These are phyloP conservation scores for Pogoniulus pusillus DNA, from an alignment of 2,797 vertebrate species.

Conservation along the genomic window DNA sequence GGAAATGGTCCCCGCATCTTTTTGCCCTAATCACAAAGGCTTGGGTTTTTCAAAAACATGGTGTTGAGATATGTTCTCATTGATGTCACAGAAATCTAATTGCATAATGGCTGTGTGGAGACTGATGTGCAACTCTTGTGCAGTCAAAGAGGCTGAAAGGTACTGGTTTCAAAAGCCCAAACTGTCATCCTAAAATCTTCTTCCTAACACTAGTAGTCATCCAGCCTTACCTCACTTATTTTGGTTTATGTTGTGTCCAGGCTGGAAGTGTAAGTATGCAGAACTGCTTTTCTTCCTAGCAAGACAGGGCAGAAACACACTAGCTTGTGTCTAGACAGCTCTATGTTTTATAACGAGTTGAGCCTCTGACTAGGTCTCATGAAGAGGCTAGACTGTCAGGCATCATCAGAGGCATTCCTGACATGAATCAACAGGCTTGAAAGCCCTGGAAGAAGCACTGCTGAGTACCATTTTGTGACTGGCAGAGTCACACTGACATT, in stretches of 20 bases:
- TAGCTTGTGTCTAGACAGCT: constrained; percentile 5
- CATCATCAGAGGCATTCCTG: constrained; percentile 13
- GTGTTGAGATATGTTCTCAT: not conserved
- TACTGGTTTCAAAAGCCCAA: not conserved
- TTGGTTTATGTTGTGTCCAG: not conserved
- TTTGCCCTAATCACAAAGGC: not conserved
- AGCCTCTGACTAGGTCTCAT: not conserved
- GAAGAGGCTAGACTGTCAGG: not conserved
- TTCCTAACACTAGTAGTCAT: not conserved
- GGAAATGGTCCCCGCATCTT: rapidly evolving
- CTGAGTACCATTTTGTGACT: constrained; percentile 16
- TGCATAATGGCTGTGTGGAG: rapidly evolving
- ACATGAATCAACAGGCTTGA: constrained; percentile 23
- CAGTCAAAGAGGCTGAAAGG: not conserved
- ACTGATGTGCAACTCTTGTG: not conserved
- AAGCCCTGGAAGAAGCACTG: not conserved
- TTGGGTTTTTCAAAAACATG: not conserved
- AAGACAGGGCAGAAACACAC: not conserved
- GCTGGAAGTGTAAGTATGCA: too few species aligned
- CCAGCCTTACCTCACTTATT: not conserved
- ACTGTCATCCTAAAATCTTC: not conserved
- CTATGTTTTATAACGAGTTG: not conserved
- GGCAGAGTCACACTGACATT: not conserved
- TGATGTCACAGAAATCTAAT: not conserved
- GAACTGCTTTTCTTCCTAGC: not conserved